A percentile compares a stretch with the other conserved stretches of the same genome.
Conservation (phyloP, 2,888 invertebrate species). For the Andrena trimmerana region DNA sequence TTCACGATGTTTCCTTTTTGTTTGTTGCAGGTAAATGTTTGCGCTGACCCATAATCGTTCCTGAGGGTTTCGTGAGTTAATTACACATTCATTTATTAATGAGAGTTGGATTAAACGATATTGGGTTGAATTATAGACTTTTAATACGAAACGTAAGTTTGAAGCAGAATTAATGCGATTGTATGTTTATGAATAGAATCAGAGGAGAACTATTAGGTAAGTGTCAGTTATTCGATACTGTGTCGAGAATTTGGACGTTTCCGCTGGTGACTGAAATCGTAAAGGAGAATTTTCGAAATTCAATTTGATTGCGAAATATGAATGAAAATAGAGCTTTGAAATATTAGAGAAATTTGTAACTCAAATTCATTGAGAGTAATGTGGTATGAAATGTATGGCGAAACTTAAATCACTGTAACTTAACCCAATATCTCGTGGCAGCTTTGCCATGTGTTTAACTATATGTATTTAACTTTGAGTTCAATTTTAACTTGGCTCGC, state of each 20-base stretch:
- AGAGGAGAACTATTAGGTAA: background rate
- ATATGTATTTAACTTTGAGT: slow-evolving; percentile 5
- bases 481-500: slow-evolving; percentile 21
- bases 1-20: slow-evolving; percentile 49
- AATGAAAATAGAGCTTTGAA: background rate
- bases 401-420: slow-evolving; percentile 20
- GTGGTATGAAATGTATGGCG: background rate
- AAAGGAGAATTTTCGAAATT: background rate
- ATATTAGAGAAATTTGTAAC: slow-evolving; percentile 19
- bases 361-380: slow-evolving; percentile 2
- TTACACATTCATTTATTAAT: background rate
- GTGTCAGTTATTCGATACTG: too few relatives aligned
- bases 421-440: slow-evolving; percentile 16
- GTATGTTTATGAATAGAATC: background rate
- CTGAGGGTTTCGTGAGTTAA: slow-evolving; percentile 38
- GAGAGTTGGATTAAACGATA: background rate
- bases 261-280: too few relatives aligned
- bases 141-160: background rate
- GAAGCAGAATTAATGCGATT: background rate
- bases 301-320: background rate
- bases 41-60: background rate
- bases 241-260: too few relatives aligned
- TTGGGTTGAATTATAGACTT: slow-evolving; percentile 3
- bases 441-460: background rate
- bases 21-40: slow-evolving; percentile 79